Percentiles rank a stretch among this genome's conserved stretches.
Evolutionary conservation across 64 coral and sea anemone genomes (phyloP).

Genomic region (Exaiptasia diaphana): DNA sequence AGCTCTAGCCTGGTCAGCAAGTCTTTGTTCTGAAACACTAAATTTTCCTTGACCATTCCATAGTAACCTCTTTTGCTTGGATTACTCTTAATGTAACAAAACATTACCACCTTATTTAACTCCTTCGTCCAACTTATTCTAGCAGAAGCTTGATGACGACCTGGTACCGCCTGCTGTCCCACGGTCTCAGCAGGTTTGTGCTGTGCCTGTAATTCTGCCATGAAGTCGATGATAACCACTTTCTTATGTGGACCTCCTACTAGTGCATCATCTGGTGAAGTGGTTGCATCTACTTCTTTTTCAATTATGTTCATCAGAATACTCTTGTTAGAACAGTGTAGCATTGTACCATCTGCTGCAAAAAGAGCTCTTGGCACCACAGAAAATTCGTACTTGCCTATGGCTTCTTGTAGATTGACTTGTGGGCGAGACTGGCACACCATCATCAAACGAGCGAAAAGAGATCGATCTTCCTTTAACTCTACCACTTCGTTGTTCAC

Average conservation of each 20-base stretch:
- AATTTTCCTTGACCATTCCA: no score
- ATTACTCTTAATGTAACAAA: neutral
- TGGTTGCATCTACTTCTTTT: neutral
- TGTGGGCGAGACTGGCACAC: slow-evolving; percentile 24
- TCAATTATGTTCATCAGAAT: slow-evolving; percentile 5
- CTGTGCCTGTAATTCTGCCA: no score
- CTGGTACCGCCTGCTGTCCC: neutral
- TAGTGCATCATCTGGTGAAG: neutral
- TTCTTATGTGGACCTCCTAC: neutral
- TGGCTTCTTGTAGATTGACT: slow-evolving; percentile 49
- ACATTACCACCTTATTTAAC: neutral
- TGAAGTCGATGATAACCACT: neutral
- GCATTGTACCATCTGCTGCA: slow-evolving; percentile 34
- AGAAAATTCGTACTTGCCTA: slow-evolving; percentile 37
- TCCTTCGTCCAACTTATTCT: neutral
- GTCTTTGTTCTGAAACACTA: no score
- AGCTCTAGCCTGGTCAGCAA: no score
- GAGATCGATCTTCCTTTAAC: slow-evolving; percentile 45
- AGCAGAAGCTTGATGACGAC: neutral
- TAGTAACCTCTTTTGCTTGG: neutral
- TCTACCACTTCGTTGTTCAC: slow-evolving; percentile 32
- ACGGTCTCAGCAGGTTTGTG: no score
- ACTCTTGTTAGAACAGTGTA: neutral
- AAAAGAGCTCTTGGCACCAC: slow-evolving; percentile 44
- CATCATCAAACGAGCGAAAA: slow-evolving; percentile 54